Evolutionary conservation across 2,797 vertebrate genomes (phyloP).

Genomic region (Eulemur mongoz): DNA sequence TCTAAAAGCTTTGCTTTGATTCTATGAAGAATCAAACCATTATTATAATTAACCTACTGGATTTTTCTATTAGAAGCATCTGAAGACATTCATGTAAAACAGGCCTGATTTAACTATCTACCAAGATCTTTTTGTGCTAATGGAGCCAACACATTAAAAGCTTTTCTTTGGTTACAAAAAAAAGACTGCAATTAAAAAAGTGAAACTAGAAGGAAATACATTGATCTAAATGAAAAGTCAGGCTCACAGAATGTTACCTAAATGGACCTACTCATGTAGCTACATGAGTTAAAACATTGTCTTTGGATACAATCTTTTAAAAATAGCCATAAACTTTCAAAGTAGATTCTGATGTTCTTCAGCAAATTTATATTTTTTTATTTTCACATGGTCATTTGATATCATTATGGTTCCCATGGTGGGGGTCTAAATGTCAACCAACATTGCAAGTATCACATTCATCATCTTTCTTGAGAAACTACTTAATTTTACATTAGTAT

Average conservation of each 20-base stretch:
- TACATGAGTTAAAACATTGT: background rate
- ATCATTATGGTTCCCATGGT: background rate
- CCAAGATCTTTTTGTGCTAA: background rate
- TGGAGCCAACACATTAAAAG: constrained; percentile 11
- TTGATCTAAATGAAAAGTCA: constrained; percentile 41
- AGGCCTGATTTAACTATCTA: constrained; percentile 20
- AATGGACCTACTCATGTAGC: background rate
- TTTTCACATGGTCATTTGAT: background rate
- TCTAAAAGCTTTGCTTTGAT: constrained; percentile 20
- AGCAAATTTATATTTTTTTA: background rate
- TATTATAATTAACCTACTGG: background rate
- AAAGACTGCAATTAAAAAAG: background rate
- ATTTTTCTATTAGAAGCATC: constrained; percentile 13
- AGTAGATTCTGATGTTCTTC: background rate
- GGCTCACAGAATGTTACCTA: background rate
- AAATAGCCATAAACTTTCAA: constrained; percentile 8
- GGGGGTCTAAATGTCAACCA: background rate
- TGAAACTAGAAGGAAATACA: background rate
- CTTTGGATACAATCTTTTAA: background rate
- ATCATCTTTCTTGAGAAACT: constrained; percentile 1
- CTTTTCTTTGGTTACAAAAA: constrained; percentile 29
- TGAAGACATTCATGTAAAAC: constrained; percentile 19
- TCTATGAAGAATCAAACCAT: constrained; percentile 4
- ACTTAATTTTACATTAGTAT: constrained; percentile 11
- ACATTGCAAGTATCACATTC: background rate